These are phyloP conservation scores for Sebastes diploproa DNA, from an alignment of 2,797 vertebrate genomes.

Conservation along the genomic window DNA sequence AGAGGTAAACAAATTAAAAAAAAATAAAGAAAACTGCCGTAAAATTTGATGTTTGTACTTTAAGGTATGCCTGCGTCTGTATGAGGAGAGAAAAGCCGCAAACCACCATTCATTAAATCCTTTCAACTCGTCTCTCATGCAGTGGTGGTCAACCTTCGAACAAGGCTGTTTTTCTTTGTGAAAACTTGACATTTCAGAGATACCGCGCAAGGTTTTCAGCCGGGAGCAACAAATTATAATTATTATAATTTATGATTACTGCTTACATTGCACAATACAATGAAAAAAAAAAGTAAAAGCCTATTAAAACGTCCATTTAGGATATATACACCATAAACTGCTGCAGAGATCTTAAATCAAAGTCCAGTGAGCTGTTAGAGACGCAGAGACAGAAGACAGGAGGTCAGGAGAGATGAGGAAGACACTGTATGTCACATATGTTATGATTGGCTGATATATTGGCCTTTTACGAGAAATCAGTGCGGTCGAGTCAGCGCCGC, in stretches of 20 bases:
- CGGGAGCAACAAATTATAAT: conserved; percentile 68
- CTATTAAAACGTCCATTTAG: conserved; percentile 72
- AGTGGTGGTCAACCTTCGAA: conserved; percentile 10
- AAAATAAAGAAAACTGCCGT: neutral
- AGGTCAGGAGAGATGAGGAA: conserved; percentile 48
- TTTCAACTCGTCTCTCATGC: neutral
- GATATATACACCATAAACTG: conserved; percentile 67
- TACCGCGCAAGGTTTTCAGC: conserved; percentile 45
- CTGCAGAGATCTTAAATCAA: conserved; percentile 71
- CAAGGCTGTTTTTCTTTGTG: conserved; percentile 29
- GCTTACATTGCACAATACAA: conserved; percentile 73
- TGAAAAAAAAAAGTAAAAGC: conserved; percentile 42
- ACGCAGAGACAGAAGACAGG: conserved; percentile 51
- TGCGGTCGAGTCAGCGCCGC: conserved; percentile 11
- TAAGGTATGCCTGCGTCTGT: neutral
- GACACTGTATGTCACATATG: conserved; percentile 21
- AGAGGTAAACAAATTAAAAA: neutral
- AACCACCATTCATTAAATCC: neutral
- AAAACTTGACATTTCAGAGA: conserved; percentile 65
- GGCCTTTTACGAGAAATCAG: conserved; percentile 52
- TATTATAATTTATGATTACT: conserved; percentile 71
- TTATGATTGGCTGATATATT: conserved; percentile 51
- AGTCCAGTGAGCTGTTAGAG: conserved; percentile 23
- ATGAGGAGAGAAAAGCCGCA: neutral
- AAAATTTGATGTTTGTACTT: conserved; percentile 1